These are phyloP conservation scores for Ferrisia virgata DNA, from an alignment of 2,888 invertebrate species.

Conservation along the genomic window DNA sequence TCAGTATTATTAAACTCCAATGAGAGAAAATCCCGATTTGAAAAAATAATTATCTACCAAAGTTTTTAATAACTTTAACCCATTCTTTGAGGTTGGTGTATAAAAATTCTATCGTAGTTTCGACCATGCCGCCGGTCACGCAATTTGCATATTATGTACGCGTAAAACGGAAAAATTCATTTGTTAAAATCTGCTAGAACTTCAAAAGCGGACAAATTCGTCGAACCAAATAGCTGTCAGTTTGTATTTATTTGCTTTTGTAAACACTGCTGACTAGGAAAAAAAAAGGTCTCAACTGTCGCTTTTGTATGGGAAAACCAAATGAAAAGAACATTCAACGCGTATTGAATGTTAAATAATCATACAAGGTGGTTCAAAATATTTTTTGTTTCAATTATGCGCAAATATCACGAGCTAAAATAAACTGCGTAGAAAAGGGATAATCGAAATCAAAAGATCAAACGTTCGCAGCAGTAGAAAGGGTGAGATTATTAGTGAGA, in stretches of 20 bases:
- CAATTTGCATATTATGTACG: background rate
- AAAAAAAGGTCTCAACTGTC: slow-evolving; percentile 22
- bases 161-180: slow-evolving; percentile 27
- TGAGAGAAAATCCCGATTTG: background rate
- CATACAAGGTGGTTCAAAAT: slow-evolving; percentile 23
- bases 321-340: slow-evolving; percentile 32
- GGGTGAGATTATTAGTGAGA: no score
- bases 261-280: background rate
- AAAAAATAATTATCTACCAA: slow-evolving; percentile 30
- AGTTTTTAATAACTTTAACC: slow-evolving; percentile 13
- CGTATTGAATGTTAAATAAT: slow-evolving; percentile 27
- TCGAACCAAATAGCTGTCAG: slow-evolving; percentile 29
- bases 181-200: slow-evolving; percentile 32
- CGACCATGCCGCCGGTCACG: background rate
- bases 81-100: background rate
- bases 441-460: no score
- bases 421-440: no score
- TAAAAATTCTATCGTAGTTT: background rate
- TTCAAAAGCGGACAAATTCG: slow-evolving; percentile 19
- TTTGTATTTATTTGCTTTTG: slow-evolving; percentile 33
- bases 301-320: slow-evolving; percentile 24
- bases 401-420: no score
- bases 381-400: background rate
- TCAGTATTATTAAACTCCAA: background rate
- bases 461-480: no score